Base-by-base conservation (phyloP, 2,797 vertebrate genomes). In the Halcyon badia region DNA sequence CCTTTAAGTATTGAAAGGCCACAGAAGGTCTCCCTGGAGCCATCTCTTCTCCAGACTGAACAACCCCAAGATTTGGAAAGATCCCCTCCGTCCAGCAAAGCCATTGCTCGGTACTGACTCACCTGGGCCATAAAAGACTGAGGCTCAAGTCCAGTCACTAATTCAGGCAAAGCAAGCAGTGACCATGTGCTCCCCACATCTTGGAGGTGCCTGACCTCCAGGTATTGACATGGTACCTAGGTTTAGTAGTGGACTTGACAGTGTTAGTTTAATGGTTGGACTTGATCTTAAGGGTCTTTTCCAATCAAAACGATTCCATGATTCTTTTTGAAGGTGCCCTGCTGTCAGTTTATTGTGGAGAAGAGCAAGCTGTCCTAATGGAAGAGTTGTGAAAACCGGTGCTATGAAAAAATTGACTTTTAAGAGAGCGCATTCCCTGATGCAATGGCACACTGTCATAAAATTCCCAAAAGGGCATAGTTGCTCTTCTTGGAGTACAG, bases 391-490 rank as follows among this genome's bases (percentile, higher is more conserved):
- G 35, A 82, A 87, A 87, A 83, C 7, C 8, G 21, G 9, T 42
- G 31, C 4, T 31, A 46, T 2, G 1, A 54, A 72, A 49, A 42
- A 3, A 30, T 6, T 0, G 0, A 2, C 42, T 46, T 73, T 60
- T 44, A 49, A 54, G 26, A 56, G 15, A 35, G 51, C 14, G 14
- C 33, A 19, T 70, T 71, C 26, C 12, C 10, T n/a, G 18, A 46
- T 48, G 26, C 81, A 87, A 41, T 48, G 21, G 9, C 35, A 58
- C 1, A 1, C 8, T n/a, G 41, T 68, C 71, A 90, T 31, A 70
- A 93, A 79, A 77, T 72, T 62, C 49, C 22, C 51, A 81, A 14
- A 60, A 12, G 6, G 9, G 4, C 5, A 5, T 6, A 42, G 26
- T 4, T 65, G 20, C 12, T 72, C 10, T 64, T 11, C 13, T 64